Percentiles rank a stretch among this genome's conserved stretches.
Conservation (phyloP, 2,113 vertebrate genomes). For the Campylomormyrus numenius region DNA sequence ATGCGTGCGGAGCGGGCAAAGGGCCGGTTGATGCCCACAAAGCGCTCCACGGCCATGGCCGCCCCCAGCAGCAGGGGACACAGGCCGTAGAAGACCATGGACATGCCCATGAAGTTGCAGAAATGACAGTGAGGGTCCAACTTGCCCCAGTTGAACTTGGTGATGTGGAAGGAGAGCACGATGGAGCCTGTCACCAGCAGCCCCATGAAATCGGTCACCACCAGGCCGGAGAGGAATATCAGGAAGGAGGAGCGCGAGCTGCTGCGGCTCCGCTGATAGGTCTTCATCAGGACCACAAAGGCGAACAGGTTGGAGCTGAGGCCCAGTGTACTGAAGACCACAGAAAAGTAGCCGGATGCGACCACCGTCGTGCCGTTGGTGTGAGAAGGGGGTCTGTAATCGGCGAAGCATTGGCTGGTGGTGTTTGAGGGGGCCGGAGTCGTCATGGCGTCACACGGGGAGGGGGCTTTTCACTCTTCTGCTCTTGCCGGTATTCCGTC, state of each 20-base stretch:
- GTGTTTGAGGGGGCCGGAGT: slow-evolving; percentile 14
- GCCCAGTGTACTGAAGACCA: slow-evolving; percentile 66
- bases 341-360: slow-evolving; percentile 67
- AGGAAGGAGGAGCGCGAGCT: slow-evolving; percentile 78
- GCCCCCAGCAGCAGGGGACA: slow-evolving; percentile 81
- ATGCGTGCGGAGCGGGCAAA: slow-evolving; percentile 64
- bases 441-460: slow-evolving; percentile 30
- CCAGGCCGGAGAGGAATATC: slow-evolving; percentile 78
- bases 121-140: slow-evolving; percentile 76
- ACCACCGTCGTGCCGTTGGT: slow-evolving; percentile 33
- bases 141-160: slow-evolving; percentile 61
- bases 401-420: slow-evolving; percentile 49
- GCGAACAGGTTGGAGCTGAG: slow-evolving; percentile 86
- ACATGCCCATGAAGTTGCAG: slow-evolving; percentile 85
- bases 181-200: slow-evolving; percentile 76
- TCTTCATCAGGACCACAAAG: slow-evolving; percentile 67
- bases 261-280: slow-evolving; percentile 59
- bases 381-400: slow-evolving; percentile 44
- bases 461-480: background rate
- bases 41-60: slow-evolving; percentile 84
- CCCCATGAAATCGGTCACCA: slow-evolving; percentile 88
- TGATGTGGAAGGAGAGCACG: slow-evolving; percentile 72
- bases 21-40: slow-evolving; percentile 79
- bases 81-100: slow-evolving; percentile 93
- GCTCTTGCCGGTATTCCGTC: background rate